Evolutionary conservation across 2,797 vertebrate species (phyloP).

Genomic region (Xerus rutilus): DNA sequence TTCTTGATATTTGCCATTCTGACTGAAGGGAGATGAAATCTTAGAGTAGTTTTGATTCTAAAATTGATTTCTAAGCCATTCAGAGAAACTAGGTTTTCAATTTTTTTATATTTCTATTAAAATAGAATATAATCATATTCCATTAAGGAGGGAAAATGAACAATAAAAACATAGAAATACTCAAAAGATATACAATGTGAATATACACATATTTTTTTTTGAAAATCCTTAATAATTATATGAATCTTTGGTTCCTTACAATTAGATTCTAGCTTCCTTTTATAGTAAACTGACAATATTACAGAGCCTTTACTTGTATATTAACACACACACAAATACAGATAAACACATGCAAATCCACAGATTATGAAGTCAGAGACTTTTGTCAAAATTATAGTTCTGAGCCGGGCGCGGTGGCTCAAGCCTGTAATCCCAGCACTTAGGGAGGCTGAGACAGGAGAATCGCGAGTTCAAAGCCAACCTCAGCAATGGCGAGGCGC

Average conservation of each 20-base stretch:
- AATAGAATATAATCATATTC: background rate
- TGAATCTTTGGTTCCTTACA: background rate
- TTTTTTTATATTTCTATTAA: background rate
- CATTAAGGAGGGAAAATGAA: background rate
- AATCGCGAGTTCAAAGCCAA: too few species aligned
- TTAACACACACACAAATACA: constrained; percentile 24
- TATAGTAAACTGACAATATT: constrained; percentile 32
- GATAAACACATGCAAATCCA: background rate
- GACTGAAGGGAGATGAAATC: too few species aligned
- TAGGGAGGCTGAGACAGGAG: too few species aligned
- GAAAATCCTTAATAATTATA: background rate
- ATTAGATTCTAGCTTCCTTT: background rate
- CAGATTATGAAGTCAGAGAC: constrained; percentile 9
- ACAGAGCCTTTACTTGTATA: background rate
- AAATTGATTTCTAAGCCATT: background rate
- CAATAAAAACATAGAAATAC: background rate
- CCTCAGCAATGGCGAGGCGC: too few species aligned
- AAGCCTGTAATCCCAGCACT: too few species aligned
- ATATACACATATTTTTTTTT: background rate
- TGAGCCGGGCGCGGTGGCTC: too few species aligned
- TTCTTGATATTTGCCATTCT: too few species aligned
- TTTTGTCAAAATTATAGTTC: background rate
- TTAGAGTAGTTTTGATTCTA: background rate
- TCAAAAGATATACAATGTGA: background rate
- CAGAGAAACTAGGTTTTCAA: background rate